Percentiles rank a stretch among this genome's conserved stretches.
phyloP scores from a whole-genome alignment of 2,888 invertebrate genomes.

The Xanthia icteritia region DNA sequence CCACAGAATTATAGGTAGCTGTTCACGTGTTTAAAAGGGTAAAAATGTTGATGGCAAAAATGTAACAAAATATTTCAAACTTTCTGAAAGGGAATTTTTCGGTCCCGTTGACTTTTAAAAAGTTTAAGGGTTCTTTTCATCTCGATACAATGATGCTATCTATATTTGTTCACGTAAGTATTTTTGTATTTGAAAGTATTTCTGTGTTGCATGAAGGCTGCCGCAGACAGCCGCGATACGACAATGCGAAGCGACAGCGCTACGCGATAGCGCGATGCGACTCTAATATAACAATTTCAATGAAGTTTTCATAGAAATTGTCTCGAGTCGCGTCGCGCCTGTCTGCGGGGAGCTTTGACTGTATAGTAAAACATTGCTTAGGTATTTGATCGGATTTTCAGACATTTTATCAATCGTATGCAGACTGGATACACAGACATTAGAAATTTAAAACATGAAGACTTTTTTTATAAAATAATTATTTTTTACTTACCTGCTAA shows the following conservation, averaged over 20 bases:
- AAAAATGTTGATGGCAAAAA: constrained; percentile 52
- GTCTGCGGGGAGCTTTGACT: too few species aligned
- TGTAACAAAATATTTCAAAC: constrained; percentile 46
- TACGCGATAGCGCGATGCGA: too few species aligned
- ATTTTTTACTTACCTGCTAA: too few species aligned
- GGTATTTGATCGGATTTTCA: not conserved
- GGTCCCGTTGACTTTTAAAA: constrained; percentile 49
- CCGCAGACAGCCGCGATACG: too few species aligned
- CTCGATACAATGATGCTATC: constrained; percentile 48
- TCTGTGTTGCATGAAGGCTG: constrained; percentile 2
- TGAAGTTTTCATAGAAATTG: too few species aligned
- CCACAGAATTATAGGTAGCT: not conserved
- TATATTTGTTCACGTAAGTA: constrained; percentile 30
- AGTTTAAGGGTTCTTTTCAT: constrained; percentile 36
- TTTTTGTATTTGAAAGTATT: constrained; percentile 38
- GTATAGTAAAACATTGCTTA: not conserved
- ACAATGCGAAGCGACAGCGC: too few species aligned
- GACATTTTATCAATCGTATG: not conserved
- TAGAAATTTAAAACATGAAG: too few species aligned
- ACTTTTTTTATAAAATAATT: not conserved
- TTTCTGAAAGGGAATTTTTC: constrained; percentile 46
- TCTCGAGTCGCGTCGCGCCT: too few species aligned
- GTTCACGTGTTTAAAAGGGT: constrained; percentile 33
- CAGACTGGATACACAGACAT: too few species aligned
- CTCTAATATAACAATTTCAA: too few species aligned